Base-by-base conservation (phyloP, 2,797 vertebrate genomes). In the Pangasius krempfi region DNA sequence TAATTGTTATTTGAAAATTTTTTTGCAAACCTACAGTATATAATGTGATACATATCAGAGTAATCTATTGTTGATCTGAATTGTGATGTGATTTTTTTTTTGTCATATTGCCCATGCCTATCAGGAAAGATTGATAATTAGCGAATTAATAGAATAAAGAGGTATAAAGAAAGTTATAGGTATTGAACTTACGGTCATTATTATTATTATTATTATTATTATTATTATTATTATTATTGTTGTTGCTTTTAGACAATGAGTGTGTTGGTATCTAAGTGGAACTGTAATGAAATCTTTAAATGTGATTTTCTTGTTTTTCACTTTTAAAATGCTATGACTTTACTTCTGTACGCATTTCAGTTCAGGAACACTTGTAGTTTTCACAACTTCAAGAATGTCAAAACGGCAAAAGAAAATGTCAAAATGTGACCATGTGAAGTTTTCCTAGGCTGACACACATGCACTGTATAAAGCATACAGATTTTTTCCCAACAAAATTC, bases 381-480 rank as follows among this genome's bases (percentile, higher is more conserved):
- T 22, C 30, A 79, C 50, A 75, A 40, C 13, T 83, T 72, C 76
- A 58, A 37, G 20, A 22, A 83, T 66, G 7, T 44, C 37, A 64
- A 44, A 82, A 50, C 50, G 16, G 10, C 25, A 10, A 60, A 50
- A 47, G 27, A n/a, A 3, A 22, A 83, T 66, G 7, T 44, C 58
- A 64, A 44, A 82, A 50, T 66, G 27, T 82, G 40, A 82, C 22
- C n/a, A 64, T 27, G 56, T 50, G 9, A 84, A 84, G 44, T 52
- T 52, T 84, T 68, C 44, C 62, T 44, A 84, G 47, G 62, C 82
- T 5, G 87, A 89, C 92, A 93, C 70, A 92, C 89, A 89, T n/a
- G 40, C 64, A 47, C 56, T 88, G 79, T 86, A 47, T 82, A 44
- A 37, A 82, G 79, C 20, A 81, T 81, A 62, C 56, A 62, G 25